These are phyloP conservation scores for Aplodontia rufa DNA, from an alignment of 2,113 vertebrate species.

Conservation along the genomic window DNA sequence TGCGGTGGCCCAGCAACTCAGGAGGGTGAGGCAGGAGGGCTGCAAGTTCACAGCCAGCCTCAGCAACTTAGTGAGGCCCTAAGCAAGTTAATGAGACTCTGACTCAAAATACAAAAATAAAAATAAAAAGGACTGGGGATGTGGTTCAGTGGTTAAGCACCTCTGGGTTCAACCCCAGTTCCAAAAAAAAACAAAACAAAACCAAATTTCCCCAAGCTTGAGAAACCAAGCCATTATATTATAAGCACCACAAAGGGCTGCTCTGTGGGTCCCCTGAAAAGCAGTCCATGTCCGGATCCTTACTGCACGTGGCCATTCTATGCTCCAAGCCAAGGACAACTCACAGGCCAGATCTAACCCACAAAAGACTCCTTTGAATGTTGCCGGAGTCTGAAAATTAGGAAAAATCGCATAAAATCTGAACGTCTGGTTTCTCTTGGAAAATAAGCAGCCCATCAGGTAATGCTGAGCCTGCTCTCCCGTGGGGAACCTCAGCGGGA, in stretches of 20 bases:
- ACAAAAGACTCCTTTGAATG: not conserved
- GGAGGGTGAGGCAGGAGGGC: too few species aligned
- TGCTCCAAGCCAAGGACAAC: not conserved
- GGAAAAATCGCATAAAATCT: not conserved
- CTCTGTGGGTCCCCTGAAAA: not conserved
- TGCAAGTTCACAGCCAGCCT: too few species aligned
- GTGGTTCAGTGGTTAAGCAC: too few species aligned
- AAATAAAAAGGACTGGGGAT: too few species aligned
- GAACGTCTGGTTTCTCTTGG: not conserved
- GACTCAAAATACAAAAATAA: too few species aligned
- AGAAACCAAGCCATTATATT: not conserved
- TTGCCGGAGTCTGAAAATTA: not conserved
- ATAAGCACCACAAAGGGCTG: fast-evolving
- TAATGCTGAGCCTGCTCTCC: not conserved
- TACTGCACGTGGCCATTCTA: fast-evolving
- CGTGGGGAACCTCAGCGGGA: not conserved
- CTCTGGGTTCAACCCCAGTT: too few species aligned
- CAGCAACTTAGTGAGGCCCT: too few species aligned
- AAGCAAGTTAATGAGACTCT: too few species aligned
- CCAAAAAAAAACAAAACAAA: too few species aligned
- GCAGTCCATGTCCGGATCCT: not conserved
- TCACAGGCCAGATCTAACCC: not conserved
- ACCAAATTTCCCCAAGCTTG: not conserved
- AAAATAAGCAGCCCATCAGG: not conserved
- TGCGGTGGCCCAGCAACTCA: too few species aligned